Base-by-base conservation (phyloP, 2,113 vertebrate species). In the Amphilophus citrinellus region DNA sequence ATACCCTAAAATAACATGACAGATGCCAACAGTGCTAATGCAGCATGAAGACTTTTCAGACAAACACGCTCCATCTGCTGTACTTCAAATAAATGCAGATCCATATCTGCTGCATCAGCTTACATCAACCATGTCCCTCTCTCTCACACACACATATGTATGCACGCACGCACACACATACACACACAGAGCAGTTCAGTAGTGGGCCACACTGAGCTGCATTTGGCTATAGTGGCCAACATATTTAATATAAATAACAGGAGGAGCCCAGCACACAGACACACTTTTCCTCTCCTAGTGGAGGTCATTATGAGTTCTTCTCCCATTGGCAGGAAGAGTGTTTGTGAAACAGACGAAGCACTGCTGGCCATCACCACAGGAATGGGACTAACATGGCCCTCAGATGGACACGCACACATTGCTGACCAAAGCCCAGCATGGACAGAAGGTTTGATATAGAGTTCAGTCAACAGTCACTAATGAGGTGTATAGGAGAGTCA, bases 161-260 rank as follows among this genome's bases (percentile, higher is more conserved):
- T 4, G 30, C 42, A 66, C 42, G 80, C 61, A 61, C 50, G 62
- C 68, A 58, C 58, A 9, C 47, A 77, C 14, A 50, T 6, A 66
- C 63, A 6, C 37, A 3, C 14, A 59, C 10, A 20, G 14, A 63
- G 60, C 11, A 17, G 60, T 76, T 24, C 39, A 39, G 42, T 66
- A 57, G 24, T 24, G 65, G 65, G 65, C 27, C 47, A 18, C 9
- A 9, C 56, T 79, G 84, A 60, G 61, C 71, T 73, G 83, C 71
- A 62, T 80, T 90, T 83, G 82, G 79, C 84, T 79, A 37, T 73
- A 63, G 61, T 22, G 32, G 39, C 63, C 24, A 22, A 47, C 85
- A 57, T 83, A 75, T 87, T 84, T 87, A 88, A 92, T 88, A 89
- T 85, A 87, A 91, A 87, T 81, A 91, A 89, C 88, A 92, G 89